Base-by-base conservation (phyloP, 2,888 invertebrate genomes). In the Meiosimyza decipiens region DNA sequence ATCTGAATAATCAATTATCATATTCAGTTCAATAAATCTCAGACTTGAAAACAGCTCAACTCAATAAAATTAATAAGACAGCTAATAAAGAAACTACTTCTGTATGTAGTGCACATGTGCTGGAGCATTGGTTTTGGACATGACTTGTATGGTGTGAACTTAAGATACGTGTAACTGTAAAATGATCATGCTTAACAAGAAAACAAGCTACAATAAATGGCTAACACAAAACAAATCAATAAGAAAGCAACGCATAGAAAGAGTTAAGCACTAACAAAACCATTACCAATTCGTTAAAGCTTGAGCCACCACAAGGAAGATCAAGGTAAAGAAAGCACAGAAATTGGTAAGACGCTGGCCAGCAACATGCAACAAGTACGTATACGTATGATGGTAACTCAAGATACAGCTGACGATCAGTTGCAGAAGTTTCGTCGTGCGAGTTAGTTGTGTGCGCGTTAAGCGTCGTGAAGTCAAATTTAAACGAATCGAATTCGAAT, bases 341-440 rank as follows among this genome's bases (percentile, higher is more conserved):
- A 71, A 57, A 68, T 71, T 64, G 28, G 71, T n/a, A 60, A 60
- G n/a, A 52, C 16, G 52, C n/a, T 22, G 55, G 55, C 54, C 55
- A 71, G 64, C 60, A 63, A 60, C 47, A 52, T 11, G 55, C 16
- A 55, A 55, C 55, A n/a, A 60, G 33, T 12, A 16, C 49, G 28
- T 73, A 69, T 79, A 82, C 80, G 81, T 83, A 76, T 82, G 83
- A 78, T 85, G 84, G 85, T 85, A 82, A 85, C 81, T 82, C 74
- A 79, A 82, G 82, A 77, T 75, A 76, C 76, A 77, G 77, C 75
- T 76, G 79, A 71, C 78, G 84, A 85, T 84, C 84, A 84, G 84
- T 84, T 84, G 83, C 81, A 84, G 84, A 82, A 82, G 81, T 80
- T 82, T 78, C 82, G 83, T 82, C 84, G 84, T 80, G 81, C 80